Evolutionary conservation across 53 echinoderm and acorn worm species (phyloP).

Genomic region (Henricia sp.): DNA sequence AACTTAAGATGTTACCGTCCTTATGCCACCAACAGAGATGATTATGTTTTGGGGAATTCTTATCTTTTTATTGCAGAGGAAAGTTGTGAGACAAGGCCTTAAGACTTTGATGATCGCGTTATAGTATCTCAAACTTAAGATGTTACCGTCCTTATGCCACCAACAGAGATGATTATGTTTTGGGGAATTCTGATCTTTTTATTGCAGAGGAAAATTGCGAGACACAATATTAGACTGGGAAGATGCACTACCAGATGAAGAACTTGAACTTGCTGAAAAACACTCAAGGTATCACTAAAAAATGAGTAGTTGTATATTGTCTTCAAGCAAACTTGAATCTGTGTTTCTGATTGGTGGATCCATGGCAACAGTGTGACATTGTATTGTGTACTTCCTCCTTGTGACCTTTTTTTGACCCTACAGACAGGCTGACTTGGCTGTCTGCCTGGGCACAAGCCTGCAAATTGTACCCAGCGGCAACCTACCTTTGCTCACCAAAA

Average conservation of each 20-base stretch:
- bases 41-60: too few species aligned
- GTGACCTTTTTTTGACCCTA: background rate
- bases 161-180: too few species aligned
- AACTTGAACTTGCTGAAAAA: slow-evolving; percentile 83
- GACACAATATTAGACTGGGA: slow-evolving; percentile 99
- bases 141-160: too few species aligned
- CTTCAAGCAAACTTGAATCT: background rate
- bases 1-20: too few species aligned
- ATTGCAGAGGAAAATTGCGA: slow-evolving; percentile 83
- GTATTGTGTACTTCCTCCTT: too few species aligned
- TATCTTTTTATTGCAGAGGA: slow-evolving; percentile 71
- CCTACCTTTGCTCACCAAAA: slow-evolving; percentile 87
- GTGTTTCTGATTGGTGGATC: background rate
- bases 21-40: too few species aligned
- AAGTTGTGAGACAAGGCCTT: slow-evolving; percentile 85
- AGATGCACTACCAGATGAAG: slow-evolving; percentile 88
- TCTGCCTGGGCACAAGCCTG: slow-evolving; percentile 92
- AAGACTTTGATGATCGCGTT: too few species aligned
- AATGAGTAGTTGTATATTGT: background rate
- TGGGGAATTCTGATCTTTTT: too few species aligned
- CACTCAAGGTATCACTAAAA: slow-evolving; percentile 71
- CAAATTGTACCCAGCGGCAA: slow-evolving; percentile 98
- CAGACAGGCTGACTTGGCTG: slow-evolving; percentile 84
- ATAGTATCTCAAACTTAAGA: too few species aligned
- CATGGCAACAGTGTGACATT: too few species aligned